A percentile compares a stretch with the other conserved stretches of the same genome.
Conservation (phyloP, 1,140 invertebrate species). For the Tetramorium alpestre region DNA sequence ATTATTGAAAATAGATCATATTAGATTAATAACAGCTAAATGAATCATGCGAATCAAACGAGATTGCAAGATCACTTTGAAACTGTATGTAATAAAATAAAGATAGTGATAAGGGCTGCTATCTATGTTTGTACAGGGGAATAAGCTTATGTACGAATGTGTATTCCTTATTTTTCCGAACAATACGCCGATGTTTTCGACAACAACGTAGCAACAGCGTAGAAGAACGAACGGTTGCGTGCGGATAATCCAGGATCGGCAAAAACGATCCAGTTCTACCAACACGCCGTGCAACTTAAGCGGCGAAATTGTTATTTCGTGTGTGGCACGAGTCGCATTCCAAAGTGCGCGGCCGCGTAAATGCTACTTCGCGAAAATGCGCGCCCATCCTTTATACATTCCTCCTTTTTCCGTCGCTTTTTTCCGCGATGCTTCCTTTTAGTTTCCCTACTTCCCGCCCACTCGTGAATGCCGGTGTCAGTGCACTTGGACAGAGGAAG, state of each 20-base stretch:
- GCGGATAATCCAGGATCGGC: conserved; percentile 18
- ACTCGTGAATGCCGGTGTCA: conserved; percentile 34
- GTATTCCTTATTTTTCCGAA: neutral
- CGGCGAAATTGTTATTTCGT: conserved; percentile 75
- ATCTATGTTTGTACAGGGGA: neutral
- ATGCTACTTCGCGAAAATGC: conserved; percentile 74
- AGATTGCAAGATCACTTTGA: neutral
- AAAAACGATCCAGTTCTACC: conserved; percentile 4
- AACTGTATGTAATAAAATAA: neutral
- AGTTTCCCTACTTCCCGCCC: conserved; percentile 42
- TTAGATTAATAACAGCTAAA: neutral
- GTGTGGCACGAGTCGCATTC: conserved; percentile 64
- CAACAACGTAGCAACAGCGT: neutral
- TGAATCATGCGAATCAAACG: neutral
- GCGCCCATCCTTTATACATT: conserved; percentile 70
- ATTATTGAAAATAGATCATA: neutral
- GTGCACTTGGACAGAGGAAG: conserved; percentile 28
- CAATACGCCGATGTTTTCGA: neutral
- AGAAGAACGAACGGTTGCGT: neutral
- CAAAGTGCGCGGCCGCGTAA: conserved; percentile 63
- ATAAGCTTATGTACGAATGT: neutral
- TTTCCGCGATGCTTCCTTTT: conserved; percentile 21
- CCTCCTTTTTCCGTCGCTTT: conserved; percentile 60
- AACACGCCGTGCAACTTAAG: conserved; percentile 13
- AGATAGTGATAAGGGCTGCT: neutral